Evolutionary conservation across 2,888 invertebrate genomes (phyloP).

Genomic region (Synanthedon tipuliformis): DNA sequence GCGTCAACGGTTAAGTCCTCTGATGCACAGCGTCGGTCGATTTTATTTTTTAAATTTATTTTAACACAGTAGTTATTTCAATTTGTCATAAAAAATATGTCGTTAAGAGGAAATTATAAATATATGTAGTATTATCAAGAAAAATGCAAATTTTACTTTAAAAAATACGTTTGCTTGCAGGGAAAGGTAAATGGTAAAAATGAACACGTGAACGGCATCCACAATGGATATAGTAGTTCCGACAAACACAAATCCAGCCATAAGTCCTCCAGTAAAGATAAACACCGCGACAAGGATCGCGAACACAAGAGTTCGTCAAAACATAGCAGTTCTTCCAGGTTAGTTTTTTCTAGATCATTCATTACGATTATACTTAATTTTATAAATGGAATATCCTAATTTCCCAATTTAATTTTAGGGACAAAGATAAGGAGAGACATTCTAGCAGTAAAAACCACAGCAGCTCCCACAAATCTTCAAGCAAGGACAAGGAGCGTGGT

Average conservation of each 20-base stretch:
- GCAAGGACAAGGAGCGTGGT: conserved; percentile 50
- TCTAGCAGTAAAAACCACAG: conserved; percentile 67
- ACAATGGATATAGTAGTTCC: conserved; percentile 77
- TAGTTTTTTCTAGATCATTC: conserved; percentile 19
- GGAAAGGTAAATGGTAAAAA: conserved; percentile 67
- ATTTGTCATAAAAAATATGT: not conserved
- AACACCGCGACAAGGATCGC: conserved; percentile 76
- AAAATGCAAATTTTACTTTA: not conserved
- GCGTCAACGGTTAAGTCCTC: conserved; percentile 82
- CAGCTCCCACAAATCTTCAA: conserved; percentile 66
- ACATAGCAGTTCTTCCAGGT: conserved; percentile 64
- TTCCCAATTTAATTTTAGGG: conserved; percentile 23
- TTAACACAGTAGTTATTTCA: not conserved
- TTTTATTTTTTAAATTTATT: conserved; percentile 3
- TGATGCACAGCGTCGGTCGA: conserved; percentile 50
- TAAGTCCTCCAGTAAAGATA: conserved; percentile 77
- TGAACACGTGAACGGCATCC: conserved; percentile 82
- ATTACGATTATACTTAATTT: conserved; percentile 5
- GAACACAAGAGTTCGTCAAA: conserved; percentile 69
- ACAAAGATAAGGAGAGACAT: conserved; percentile 68
- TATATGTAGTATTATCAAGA: not conserved
- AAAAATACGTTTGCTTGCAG: conserved; percentile 23
- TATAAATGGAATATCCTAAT: conserved; percentile 2
- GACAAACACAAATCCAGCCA: conserved; percentile 72
- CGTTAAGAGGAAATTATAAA: not conserved